Evolutionary conservation across 1,140 invertebrate genomes (phyloP).

Genomic region (Drosophila obscura): DNA sequence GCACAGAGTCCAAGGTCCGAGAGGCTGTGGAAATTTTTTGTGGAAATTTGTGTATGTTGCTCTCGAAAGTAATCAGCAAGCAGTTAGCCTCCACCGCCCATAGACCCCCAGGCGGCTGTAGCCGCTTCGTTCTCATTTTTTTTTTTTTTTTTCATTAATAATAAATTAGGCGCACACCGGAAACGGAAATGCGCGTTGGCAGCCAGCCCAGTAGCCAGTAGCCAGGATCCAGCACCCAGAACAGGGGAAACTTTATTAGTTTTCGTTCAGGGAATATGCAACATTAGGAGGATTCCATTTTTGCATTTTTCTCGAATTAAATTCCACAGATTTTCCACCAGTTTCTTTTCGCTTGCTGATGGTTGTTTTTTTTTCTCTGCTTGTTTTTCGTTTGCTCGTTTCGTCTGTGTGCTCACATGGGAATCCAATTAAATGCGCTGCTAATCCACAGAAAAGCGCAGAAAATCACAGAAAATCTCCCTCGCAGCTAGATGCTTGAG

Average conservation of each 20-base stretch:
- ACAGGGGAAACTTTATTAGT: conserved; percentile 43
- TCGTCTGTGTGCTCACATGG: conserved; percentile 25
- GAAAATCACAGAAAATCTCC: conserved; percentile 66
- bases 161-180: conserved; percentile 46
- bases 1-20: conserved; percentile 16
- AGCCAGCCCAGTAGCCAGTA: conserved; percentile 23
- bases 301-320: conserved; percentile 45
- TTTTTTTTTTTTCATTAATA: conserved; percentile 43
- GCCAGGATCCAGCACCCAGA: too few relatives aligned
- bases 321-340: conserved; percentile 17
- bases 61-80: conserved; percentile 33
- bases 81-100: neutral
- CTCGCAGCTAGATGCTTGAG: conserved; percentile 44
- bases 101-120: neutral
- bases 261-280: conserved; percentile 23
- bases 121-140: neutral
- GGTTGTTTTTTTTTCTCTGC: neutral
- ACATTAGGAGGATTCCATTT: conserved; percentile 26
- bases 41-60: conserved; percentile 17
- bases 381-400: neutral
- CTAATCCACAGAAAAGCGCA: conserved; percentile 61
- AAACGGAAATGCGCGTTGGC: conserved; percentile 50
- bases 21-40: conserved; percentile 9
- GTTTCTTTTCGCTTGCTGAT: neutral
- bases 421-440: conserved; percentile 65